A percentile compares a stretch with the other conserved stretches of the same genome.
These are phyloP conservation scores for Percina caprodes DNA, from an alignment of 2,113 vertebrate genomes.

Conservation along the genomic window DNA sequence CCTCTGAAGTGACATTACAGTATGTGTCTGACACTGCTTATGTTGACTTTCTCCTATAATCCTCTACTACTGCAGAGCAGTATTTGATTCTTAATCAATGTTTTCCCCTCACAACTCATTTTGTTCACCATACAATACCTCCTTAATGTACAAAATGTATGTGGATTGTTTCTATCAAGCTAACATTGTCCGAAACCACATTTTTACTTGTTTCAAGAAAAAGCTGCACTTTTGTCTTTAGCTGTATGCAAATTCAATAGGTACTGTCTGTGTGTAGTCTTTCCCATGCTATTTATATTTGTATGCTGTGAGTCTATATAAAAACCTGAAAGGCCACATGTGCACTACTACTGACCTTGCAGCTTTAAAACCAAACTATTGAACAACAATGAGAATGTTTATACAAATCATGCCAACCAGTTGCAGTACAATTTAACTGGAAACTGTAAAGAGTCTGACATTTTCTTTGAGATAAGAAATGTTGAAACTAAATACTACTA, in stretches of 20 bases:
- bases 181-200: slow-evolving; percentile 41
- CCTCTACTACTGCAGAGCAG: slow-evolving; percentile 19
- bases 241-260: slow-evolving; percentile 54
- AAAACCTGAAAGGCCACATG: slow-evolving; percentile 64
- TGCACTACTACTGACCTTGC: slow-evolving; percentile 74
- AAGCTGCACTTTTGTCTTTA: slow-evolving; percentile 59
- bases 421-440: slow-evolving; percentile 17
- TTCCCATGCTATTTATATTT: slow-evolving; percentile 49
- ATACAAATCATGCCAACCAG: slow-evolving; percentile 35
- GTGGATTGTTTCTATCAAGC: slow-evolving; percentile 46
- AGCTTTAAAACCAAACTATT: slow-evolving; percentile 63
- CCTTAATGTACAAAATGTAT: slow-evolving; percentile 69
- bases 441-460: slow-evolving; percentile 22
- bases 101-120: slow-evolving; percentile 38
- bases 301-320: slow-evolving; percentile 50
- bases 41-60: slow-evolving; percentile 8
- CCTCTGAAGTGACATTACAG: slow-evolving; percentile 35
- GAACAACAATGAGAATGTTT: slow-evolving; percentile 45
- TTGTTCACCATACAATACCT: slow-evolving; percentile 57
- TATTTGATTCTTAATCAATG: slow-evolving; percentile 37
- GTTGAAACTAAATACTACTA: slow-evolving; percentile 60
- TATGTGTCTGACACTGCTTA: slow-evolving; percentile 18
- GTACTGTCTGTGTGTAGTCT: slow-evolving; percentile 70
- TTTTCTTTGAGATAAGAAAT: slow-evolving; percentile 40
- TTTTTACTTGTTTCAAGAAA: slow-evolving; percentile 55